phyloP scores from a whole-genome alignment of 2,797 vertebrate genomes.

The Graptemys geographica region DNA sequence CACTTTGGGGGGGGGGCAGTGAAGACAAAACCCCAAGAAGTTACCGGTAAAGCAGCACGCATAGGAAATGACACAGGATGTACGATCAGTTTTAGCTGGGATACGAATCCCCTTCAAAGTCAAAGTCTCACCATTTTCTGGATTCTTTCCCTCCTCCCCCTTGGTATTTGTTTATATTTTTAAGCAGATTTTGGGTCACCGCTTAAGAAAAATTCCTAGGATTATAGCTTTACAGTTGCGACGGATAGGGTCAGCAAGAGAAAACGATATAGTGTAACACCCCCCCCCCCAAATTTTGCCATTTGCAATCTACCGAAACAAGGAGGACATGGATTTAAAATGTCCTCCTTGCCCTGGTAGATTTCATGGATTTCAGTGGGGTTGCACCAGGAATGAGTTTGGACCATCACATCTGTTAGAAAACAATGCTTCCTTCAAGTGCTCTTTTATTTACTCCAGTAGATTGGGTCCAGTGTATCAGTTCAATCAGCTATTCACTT shows the following conservation, averaged over 20 bases:
- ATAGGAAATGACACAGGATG: not conserved
- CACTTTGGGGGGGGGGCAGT: too few relatives aligned
- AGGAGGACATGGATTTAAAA: not conserved
- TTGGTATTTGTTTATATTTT: not conserved
- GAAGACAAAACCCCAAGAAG: not conserved
- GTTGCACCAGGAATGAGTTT: not conserved
- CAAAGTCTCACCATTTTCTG: not conserved
- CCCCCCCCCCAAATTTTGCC: not conserved
- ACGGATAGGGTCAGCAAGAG: slow-evolving; percentile 16
- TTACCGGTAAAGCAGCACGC: not conserved
- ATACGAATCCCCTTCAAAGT: not conserved
- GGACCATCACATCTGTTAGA: not conserved
- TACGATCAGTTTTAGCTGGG: not conserved
- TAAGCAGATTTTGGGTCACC: not conserved
- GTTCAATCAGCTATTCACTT: slow-evolving; percentile 71
- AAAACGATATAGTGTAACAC: not conserved
- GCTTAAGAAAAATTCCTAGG: slow-evolving; percentile 41
- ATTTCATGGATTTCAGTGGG: not conserved
- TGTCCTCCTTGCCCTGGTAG: not conserved
- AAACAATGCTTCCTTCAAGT: slow-evolving; percentile 62
- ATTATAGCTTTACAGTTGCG: slow-evolving; percentile 44
- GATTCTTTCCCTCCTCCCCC: not conserved
- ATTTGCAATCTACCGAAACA: not conserved
- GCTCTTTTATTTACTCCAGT: slow-evolving; percentile 69
- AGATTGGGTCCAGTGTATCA: slow-evolving; percentile 54